These are phyloP conservation scores for Castor canadensis DNA, from an alignment of 2,113 vertebrate genomes.

Conservation along the genomic window DNA sequence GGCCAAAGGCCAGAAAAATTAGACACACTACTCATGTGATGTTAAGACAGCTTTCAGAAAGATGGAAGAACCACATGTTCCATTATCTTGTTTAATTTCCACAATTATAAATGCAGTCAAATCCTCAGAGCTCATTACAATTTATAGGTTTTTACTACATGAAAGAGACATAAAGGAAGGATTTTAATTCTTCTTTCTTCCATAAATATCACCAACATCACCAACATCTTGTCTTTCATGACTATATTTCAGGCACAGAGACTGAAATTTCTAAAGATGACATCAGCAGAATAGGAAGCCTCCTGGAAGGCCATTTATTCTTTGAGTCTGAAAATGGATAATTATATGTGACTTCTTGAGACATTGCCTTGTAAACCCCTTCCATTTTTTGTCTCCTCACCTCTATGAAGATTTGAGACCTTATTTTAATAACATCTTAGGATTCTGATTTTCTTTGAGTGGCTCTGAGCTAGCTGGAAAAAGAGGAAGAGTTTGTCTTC, in stretches of 20 bases:
- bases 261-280: not conserved
- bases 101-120: not conserved
- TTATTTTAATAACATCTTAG: not conserved
- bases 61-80: not conserved
- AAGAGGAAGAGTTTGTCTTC: not conserved
- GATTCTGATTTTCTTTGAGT: not conserved
- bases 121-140: not conserved
- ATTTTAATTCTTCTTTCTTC: not conserved
- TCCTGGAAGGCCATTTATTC: not conserved
- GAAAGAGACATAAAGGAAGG: not conserved
- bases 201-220: not conserved
- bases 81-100: not conserved
- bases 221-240: not conserved
- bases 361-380: not conserved
- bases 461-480: not conserved
- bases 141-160: not conserved
- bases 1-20: constrained; percentile 21
- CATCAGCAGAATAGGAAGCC: not conserved
- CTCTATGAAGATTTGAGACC: not conserved
- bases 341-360: not conserved
- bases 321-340: not conserved
- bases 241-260: not conserved
- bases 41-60: not conserved
- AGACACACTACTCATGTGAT: not conserved
- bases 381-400: not conserved